phyloP scores from a whole-genome alignment of 1,140 invertebrate genomes.

The Dendrolimus kikuchii region DNA sequence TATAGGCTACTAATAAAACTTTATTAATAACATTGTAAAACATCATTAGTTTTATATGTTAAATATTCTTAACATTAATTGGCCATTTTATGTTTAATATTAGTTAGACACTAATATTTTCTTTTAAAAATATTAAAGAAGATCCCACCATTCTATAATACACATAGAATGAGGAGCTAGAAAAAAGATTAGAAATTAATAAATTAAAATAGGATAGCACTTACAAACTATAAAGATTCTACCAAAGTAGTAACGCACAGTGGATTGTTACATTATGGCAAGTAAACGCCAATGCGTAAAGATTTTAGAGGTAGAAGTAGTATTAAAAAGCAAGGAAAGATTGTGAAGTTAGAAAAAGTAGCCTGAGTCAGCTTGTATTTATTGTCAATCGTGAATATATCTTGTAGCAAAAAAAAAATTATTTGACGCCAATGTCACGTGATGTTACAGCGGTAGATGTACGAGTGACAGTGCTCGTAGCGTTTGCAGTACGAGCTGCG shows the following conservation, averaged over 20 bases:
- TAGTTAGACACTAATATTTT: too few species aligned
- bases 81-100: background rate
- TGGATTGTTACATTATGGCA: too few species aligned
- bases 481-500: slow-evolving; percentile 45
- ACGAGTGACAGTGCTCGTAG: slow-evolving; percentile 41
- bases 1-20: slow-evolving; percentile 12
- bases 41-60: slow-evolving; percentile 22
- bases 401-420: slow-evolving; percentile 17
- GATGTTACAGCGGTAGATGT: slow-evolving; percentile 50
- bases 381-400: slow-evolving; percentile 6
- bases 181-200: slow-evolving; percentile 7
- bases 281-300: too few species aligned
- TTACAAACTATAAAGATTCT: background rate
- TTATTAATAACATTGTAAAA: slow-evolving; percentile 26
- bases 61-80: slow-evolving; percentile 9
- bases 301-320: too few species aligned
- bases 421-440: slow-evolving; percentile 58
- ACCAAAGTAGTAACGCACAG: too few species aligned
- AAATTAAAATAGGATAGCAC: slow-evolving; percentile 8
- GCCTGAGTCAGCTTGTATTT: slow-evolving; percentile 4
- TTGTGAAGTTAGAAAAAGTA: slow-evolving; percentile 5
- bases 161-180: slow-evolving; percentile 8
- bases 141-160: slow-evolving; percentile 6
- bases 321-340: background rate
- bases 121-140: slow-evolving; percentile 2